Evolutionary conservation across 2,888 invertebrate genomes (phyloP), one percentile per base, ranked within the genome.

Genomic region (Plebejus argus): DNA sequence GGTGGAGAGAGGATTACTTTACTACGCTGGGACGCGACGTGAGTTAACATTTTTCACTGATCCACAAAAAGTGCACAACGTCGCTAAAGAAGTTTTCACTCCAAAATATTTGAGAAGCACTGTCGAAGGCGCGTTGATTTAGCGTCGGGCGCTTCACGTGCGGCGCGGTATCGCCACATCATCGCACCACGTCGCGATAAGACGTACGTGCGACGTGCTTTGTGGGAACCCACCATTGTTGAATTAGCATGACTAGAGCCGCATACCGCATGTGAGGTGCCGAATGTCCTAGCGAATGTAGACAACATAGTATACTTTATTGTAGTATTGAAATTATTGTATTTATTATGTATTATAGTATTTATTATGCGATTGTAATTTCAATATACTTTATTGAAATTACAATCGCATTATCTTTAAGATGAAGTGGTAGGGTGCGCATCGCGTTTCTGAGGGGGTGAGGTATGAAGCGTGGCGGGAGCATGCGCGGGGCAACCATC

Each of bases 201-300:
- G 77, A 79, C 80, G 78, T 83, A 84, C 82, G 84, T 84, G 84
- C 83, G 82, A 82, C 80, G 83, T 82, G 82, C 81, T 79, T 81
- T 83, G 82, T 82, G 83, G 82, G 83, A 85, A 83, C 80, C 80
- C 79, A 76, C 78, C 80, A 78, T 80, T 82, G 80, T 81, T 81
- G 78, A 81, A 79, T 80, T 81, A 80, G 78, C 79, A 79, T 80
- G 76, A 70, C 58, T 77, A 66, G 23, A 15, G 66, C 66, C 28
- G 66, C 28, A 66, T 66, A 15, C 15, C 15, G 28, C 4, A 66
- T 15, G 28, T 33, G 66, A 28, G 28, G 18, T 18, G 66, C 28
- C 66, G 28, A 66, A 28, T 66, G 28, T 28, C 66, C 28, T 61
- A 23, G 12, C 61, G 61, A 20, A 23, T 61, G 23, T 61, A 23